These are phyloP conservation scores for Psittacula derbiana DNA, from an alignment of 2,797 vertebrate species.

Conservation along the genomic window DNA sequence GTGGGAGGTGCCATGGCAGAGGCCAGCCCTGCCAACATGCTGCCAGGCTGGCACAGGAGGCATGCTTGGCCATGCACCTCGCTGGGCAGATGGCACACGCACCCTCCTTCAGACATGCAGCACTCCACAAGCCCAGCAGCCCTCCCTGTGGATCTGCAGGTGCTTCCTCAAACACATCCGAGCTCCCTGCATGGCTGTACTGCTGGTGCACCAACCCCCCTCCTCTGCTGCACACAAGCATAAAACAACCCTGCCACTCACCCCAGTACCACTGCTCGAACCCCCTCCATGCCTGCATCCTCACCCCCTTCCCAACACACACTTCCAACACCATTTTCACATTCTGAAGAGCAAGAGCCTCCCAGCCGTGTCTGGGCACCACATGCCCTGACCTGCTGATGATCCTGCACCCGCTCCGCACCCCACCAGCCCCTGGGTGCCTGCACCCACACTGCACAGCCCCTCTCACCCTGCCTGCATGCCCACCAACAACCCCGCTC, in stretches of 20 bases:
- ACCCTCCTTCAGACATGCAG: background rate
- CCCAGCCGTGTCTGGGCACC: background rate
- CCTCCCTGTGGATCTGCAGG: rapidly evolving
- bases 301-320: background rate
- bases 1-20: background rate
- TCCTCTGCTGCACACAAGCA: background rate
- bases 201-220: background rate
- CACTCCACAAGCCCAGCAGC: background rate
- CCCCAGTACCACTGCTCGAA: background rate
- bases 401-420: background rate
- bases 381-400: rapidly evolving
- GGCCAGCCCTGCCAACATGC: rapidly evolving
- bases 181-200: background rate
- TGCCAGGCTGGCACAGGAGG: background rate
- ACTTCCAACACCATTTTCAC: background rate
- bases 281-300: background rate
- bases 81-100: background rate
- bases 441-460: background rate
- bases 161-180: background rate
- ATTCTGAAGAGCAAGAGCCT: background rate
- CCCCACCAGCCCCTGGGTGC: too few species aligned
- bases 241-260: background rate
- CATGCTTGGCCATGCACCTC: background rate
- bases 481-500: background rate
- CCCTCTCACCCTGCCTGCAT: background rate